These are phyloP conservation scores for Notodonta dromedarius DNA, from an alignment of 2,888 invertebrate species.

Conservation along the genomic window DNA sequence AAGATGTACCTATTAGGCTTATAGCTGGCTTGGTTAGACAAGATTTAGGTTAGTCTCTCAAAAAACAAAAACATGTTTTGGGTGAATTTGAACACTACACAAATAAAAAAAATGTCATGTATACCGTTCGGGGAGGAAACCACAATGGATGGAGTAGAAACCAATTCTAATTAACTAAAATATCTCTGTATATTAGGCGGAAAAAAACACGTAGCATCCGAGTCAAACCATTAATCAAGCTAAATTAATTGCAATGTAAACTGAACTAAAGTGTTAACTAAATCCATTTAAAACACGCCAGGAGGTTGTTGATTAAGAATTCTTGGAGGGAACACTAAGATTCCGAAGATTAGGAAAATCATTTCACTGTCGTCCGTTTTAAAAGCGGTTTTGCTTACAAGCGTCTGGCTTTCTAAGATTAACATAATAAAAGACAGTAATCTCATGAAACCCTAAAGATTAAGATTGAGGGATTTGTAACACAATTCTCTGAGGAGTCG, in stretches of 20 bases:
- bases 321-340: background rate
- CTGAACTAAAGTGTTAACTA: background rate
- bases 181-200: no score
- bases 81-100: no score
- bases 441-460: slow-evolving; percentile 25
- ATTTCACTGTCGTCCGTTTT: background rate
- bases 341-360: slow-evolving; percentile 2
- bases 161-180: no score
- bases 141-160: no score
- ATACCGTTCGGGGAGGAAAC: no score
- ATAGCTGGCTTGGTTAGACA: no score
- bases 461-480: slow-evolving; percentile 32
- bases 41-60: no score
- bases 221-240: background rate
- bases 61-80: no score
- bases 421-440: slow-evolving; percentile 22
- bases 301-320: background rate
- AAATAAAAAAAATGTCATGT: no score
- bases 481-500: slow-evolving; percentile 23
- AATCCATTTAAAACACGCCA: background rate
- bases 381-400: slow-evolving; percentile 12
- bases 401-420: slow-evolving; percentile 19
- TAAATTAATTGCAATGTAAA: background rate
- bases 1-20: no score
- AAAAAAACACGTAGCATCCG: background rate